Evolutionary conservation across 1,140 invertebrate genomes (phyloP).

Genomic region (Nilaparvata lugens): DNA sequence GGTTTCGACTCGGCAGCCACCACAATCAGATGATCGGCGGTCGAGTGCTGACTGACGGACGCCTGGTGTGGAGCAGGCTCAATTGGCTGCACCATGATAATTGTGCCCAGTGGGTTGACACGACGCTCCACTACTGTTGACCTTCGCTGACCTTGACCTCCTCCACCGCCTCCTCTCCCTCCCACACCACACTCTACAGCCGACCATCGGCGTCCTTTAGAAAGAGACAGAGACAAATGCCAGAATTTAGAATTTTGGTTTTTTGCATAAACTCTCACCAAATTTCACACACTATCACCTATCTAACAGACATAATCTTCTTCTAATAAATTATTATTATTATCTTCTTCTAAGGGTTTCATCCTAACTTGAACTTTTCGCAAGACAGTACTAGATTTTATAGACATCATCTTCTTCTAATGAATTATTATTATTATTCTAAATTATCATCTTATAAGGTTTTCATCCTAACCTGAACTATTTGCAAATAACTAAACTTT

Average conservation of each 20-base stretch:
- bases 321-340: no score
- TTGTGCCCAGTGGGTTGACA: constrained; percentile 22
- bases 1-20: background rate
- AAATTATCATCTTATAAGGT: no score
- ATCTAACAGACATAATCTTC: no score
- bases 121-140: constrained; percentile 21
- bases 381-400: no score
- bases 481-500: no score
- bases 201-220: background rate
- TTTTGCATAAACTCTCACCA: background rate
- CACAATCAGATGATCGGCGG: background rate
- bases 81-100: constrained; percentile 17
- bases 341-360: no score
- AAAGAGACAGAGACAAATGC: background rate
- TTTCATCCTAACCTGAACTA: no score
- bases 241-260: background rate
- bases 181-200: background rate
- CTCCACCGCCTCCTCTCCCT: background rate
- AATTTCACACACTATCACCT: no score
- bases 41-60: background rate
- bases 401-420: no score
- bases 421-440: no score
- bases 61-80: constrained; percentile 6
- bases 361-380: no score
- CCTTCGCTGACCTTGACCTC: background rate